Conservation (phyloP, 2,888 invertebrate genomes). For the Subacronicta megacephala region DNA sequence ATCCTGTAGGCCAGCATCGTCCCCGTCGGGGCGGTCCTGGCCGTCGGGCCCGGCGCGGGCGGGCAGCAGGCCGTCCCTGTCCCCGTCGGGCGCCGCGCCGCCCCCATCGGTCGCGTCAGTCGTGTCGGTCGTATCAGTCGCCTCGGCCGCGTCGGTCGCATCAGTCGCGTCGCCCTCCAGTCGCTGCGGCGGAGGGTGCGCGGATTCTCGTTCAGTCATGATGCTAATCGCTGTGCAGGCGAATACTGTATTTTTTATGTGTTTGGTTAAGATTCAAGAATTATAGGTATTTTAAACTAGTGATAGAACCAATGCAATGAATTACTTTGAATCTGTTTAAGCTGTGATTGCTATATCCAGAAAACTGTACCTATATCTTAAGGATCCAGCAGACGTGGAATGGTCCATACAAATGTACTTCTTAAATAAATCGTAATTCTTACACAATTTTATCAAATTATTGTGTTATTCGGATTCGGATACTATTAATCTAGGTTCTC, state of each 20-base stretch:
- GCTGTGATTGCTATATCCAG: too few species aligned
- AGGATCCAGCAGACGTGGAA: too few species aligned
- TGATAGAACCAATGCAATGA: not conserved
- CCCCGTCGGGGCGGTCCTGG: slow-evolving; percentile 61
- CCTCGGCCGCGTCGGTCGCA: slow-evolving; percentile 49
- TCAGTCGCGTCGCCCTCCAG: slow-evolving; percentile 53
- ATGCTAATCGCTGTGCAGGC: slow-evolving; percentile 92
- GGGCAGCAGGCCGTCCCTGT: slow-evolving; percentile 60
- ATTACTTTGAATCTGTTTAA: not conserved
- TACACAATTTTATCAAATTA: too few species aligned
- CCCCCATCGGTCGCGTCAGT: slow-evolving; percentile 5
- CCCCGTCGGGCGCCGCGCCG: slow-evolving; percentile 12
- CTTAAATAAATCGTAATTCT: too few species aligned
- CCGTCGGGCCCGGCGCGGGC: slow-evolving; percentile 73
- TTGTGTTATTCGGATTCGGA: too few species aligned
- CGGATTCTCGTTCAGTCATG: slow-evolving; percentile 98
- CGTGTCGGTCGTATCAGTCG: slow-evolving; percentile 2
- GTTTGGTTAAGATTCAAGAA: not conserved
- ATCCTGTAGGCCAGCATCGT: slow-evolving; percentile 36
- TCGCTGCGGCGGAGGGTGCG: slow-evolving; percentile 91
- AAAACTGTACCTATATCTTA: too few species aligned
- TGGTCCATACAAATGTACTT: too few species aligned
- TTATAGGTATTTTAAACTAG: not conserved
- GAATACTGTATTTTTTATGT: not conserved
- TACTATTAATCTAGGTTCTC: too few species aligned